Evolutionary conservation across 2,888 invertebrate genomes (phyloP), one percentile per base, ranked within the genome.

Genomic region (Sesamia inferens): DNA sequence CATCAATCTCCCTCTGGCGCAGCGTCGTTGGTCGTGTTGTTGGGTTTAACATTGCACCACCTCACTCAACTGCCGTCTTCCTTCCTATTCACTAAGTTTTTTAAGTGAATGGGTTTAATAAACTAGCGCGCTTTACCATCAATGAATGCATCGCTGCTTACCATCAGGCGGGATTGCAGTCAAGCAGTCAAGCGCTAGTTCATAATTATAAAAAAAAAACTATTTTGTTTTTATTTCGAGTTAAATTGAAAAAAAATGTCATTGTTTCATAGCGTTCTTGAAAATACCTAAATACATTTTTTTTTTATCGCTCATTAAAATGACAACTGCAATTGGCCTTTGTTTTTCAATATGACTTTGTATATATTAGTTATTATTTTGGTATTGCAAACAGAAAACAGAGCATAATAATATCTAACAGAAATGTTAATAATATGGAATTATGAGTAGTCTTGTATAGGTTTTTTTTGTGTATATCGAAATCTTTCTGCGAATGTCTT

Each of bases 401-500:
- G 8, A 51, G 19, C 8, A 19, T 10, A 19, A 0, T 64, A 19
- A 61, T 22, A 22, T 31, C 14, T 44, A 10, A 51, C 42, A 57
- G 44, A 47, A n/a, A 19, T 48, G 39, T 13, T 31, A 55, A 48
- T 55, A 67, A 31, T 31, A 19, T 61, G 24, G 42, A 65, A 11
- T 58, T 54, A 39, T 39, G 39, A 39, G 39, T 39, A 55, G 8
- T 51, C 13, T 31, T 51, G 24, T 6, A 57, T 24, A 42, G n/a
- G 57, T 39, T 51, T 31, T 62, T 67, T 71, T 54, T 73, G 13
- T 79, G 61, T 72, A 74, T 79, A 73, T 66, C 62, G 57, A 70
- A 75, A 81, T 86, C 77, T 83, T 87, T 89, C 87, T 81, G 76
- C 73, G 81, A 80, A 74, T 81, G 81, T 42, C 78, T 85, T 84